Conservation (phyloP, 2,888 invertebrate genomes). For the Sesia apiformis region DNA sequence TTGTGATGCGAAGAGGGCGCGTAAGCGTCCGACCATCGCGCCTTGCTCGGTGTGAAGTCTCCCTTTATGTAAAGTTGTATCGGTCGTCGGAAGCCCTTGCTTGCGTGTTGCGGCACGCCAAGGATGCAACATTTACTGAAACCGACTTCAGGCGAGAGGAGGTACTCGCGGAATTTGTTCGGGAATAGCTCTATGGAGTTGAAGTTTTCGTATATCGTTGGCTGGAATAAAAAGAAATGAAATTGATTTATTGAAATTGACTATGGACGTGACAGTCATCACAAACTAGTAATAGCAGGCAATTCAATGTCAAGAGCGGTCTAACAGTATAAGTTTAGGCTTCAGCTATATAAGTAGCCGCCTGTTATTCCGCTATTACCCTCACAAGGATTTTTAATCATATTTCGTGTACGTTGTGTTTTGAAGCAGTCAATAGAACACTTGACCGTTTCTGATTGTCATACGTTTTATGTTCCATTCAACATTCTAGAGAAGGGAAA, state of each 20-base stretch:
- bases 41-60: conserved; percentile 77
- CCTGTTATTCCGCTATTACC: no score
- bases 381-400: no score
- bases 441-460: no score
- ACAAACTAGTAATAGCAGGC: no score
- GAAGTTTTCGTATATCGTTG: conserved; percentile 89
- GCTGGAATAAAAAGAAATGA: conserved; percentile 70
- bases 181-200: conserved; percentile 91
- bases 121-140: conserved; percentile 92
- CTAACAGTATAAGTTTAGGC: no score
- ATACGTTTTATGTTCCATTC: no score
- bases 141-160: conserved; percentile 92
- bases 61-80: conserved; percentile 81
- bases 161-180: conserved; percentile 93
- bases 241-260: background rate
- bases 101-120: conserved; percentile 86
- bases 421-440: no score
- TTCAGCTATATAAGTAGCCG: no score
- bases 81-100: conserved; percentile 91
- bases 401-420: no score
- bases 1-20: conserved; percentile 77
- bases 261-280: no score
- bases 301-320: no score
- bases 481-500: no score
- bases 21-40: conserved; percentile 78